These are phyloP conservation scores for Nothocercus nigrocapillus DNA, from an alignment of 2,113 vertebrate species.

Conservation along the genomic window DNA sequence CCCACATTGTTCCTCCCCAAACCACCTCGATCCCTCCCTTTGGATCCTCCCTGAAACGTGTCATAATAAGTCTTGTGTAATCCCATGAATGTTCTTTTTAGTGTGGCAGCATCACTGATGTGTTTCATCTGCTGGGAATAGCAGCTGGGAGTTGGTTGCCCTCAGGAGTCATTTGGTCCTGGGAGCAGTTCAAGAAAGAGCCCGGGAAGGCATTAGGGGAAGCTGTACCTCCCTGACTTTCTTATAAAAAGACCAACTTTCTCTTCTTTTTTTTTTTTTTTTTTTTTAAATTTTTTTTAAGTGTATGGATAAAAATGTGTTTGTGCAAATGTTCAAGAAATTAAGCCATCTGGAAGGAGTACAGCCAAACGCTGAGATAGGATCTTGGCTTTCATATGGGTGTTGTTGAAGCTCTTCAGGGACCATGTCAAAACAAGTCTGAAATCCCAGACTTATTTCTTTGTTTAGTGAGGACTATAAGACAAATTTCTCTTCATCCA, in stretches of 20 bases:
- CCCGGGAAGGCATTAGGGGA: not conserved
- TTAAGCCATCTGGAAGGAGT: not conserved
- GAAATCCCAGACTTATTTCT: not conserved
- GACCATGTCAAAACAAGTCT: not conserved
- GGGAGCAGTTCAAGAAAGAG: not conserved
- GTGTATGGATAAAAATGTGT: not conserved
- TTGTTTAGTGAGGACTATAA: not conserved
- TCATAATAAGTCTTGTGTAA: not conserved
- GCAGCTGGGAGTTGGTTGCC: too few relatives aligned
- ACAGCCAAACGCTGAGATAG: not conserved
- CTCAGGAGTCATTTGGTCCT: not conserved
- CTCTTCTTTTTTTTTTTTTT: too few relatives aligned
- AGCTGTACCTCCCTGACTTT: not conserved
- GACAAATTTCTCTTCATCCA: not conserved
- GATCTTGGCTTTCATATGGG: not conserved
- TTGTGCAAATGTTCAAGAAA: not conserved
- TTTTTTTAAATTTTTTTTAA: not conserved
- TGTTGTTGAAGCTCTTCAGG: not conserved
- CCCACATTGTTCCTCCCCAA: not conserved
- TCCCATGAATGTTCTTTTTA: not conserved
- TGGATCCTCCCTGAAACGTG: not conserved
- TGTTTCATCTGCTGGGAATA: rapidly evolving
- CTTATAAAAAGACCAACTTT: not conserved
- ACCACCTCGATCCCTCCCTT: not conserved
- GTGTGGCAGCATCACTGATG: not conserved